Conservation (phyloP, 2,888 invertebrate species). For the Eupeodes latifasciatus region DNA sequence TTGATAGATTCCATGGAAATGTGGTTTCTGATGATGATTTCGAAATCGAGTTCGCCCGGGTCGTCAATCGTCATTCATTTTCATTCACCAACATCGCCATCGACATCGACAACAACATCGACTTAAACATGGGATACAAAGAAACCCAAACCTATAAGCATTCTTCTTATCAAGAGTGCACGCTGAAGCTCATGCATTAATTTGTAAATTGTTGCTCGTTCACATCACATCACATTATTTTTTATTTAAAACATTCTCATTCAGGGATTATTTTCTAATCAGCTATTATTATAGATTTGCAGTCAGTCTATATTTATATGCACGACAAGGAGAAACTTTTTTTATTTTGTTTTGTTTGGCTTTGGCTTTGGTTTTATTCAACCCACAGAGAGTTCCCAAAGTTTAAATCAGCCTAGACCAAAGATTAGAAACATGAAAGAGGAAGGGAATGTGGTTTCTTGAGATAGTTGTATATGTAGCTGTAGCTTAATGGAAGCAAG, state of each 20-base stretch:
- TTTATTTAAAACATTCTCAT: conserved; percentile 62
- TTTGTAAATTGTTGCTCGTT: conserved; percentile 67
- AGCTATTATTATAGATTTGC: conserved; percentile 73
- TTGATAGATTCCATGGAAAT: conserved; percentile 68
- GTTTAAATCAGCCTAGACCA: conserved; percentile 38
- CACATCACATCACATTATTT: conserved; percentile 38
- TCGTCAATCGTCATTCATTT: conserved; percentile 36
- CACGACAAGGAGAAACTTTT: conserved; percentile 46
- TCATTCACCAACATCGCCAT: conserved; percentile 12
- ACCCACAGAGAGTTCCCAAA: conserved; percentile 63
- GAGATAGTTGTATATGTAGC: conserved; percentile 52
- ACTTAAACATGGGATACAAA: conserved; percentile 40
- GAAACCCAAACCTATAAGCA: conserved; percentile 53
- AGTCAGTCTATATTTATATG: conserved; percentile 46
- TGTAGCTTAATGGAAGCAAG: conserved; percentile 21
- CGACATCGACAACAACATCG: conserved; percentile 6
- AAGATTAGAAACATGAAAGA: conserved; percentile 70
- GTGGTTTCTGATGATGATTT: conserved; percentile 8
- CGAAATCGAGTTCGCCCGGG: conserved; percentile 17
- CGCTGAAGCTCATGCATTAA: conserved; percentile 59
- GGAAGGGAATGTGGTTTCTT: conserved; percentile 74
- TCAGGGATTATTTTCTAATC: conserved; percentile 75
- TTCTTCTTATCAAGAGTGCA: conserved; percentile 56
- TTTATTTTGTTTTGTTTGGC: conserved; percentile 8
- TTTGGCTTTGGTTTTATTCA: not conserved